Evolutionary conservation across 2,888 invertebrate genomes (phyloP).

Genomic region (Autographa pulchrina): DNA sequence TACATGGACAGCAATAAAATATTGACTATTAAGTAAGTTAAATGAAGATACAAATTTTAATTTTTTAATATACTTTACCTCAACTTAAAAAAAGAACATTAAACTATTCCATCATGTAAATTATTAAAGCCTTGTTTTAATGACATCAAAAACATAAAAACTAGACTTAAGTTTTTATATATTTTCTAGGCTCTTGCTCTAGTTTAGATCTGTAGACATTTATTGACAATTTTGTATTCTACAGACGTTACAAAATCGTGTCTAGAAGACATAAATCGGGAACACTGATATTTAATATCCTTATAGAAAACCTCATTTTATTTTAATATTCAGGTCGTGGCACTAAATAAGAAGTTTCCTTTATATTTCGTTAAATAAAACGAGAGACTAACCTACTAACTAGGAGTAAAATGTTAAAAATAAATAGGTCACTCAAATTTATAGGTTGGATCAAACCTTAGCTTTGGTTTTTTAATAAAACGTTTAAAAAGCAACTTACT

Average conservation of each 20-base stretch:
- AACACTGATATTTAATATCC: slow-evolving; percentile 24
- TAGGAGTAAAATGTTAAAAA: not conserved
- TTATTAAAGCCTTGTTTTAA: too few relatives aligned
- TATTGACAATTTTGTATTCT: slow-evolving; percentile 30
- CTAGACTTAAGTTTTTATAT: not conserved
- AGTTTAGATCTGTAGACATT: slow-evolving; percentile 12
- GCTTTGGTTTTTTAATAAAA: too few relatives aligned
- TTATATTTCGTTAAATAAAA: slow-evolving; percentile 3
- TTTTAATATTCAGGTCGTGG: slow-evolving; percentile 1
- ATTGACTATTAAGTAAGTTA: too few relatives aligned
- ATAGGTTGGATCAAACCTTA: not conserved
- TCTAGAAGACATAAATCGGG: not conserved
- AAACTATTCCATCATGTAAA: too few relatives aligned
- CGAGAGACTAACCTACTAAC: not conserved
- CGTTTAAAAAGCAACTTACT: too few relatives aligned
- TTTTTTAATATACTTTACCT: too few relatives aligned
- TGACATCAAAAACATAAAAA: not conserved
- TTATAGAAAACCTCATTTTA: not conserved
- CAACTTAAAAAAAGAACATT: too few relatives aligned
- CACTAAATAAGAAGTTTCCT: not conserved
- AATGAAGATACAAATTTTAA: too few relatives aligned
- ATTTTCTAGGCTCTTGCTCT: not conserved
- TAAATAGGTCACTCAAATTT: not conserved
- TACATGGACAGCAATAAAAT: too few relatives aligned
- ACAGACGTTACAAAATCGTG: slow-evolving; percentile 19